Evolutionary conservation across 1,140 invertebrate genomes (phyloP), one percentile per base, ranked within the genome.

Genomic region (Heterodera schachtii): DNA sequence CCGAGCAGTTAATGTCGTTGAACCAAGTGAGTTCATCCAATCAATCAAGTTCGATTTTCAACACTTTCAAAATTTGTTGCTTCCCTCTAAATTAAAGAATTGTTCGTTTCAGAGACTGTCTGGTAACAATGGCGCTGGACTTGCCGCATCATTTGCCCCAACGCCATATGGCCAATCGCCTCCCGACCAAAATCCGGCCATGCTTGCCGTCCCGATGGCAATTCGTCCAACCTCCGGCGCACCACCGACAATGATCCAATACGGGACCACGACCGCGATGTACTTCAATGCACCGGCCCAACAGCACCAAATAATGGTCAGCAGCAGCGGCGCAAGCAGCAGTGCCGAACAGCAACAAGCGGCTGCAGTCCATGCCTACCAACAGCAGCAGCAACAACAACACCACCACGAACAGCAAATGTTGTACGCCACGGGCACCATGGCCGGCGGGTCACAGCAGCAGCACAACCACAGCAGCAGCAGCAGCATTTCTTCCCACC

Each of bases 1-100:
- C 69, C 31, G 69, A 71, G 44, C 69, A 71, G 44, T 46, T 71
- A 41, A 71, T 71, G 69, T 46, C 31, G 69, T 19, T 64, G 57
- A 64, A 64, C 57, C 57, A 64, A 19, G 57, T 64, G 6, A 0
- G 49, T 52, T 8, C 0, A 52, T 52, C n/a, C n/a, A 52, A 1
- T 8, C 49, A 52, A 0, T 52, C 0, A 6, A 52, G 0, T 1
- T 6, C 11, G 0, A 52, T 4, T 19, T 19, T 64, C 13, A 19
- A 64, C 52, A 52, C 52, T 16, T 52, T 52, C 9, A 16, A 11
- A 16, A 52, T 3, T 52, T 8, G 3, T 11, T 52, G 9, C 2
- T 52, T 0, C 49, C 57, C 16, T 19, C 13, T 19, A 19, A 5
- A 11, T 64, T 64, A 19, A 64, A 19, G 57, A 11, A 64, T 64